Base-by-base conservation (phyloP, 2,888 invertebrate species). In the Metellina segmentata region DNA sequence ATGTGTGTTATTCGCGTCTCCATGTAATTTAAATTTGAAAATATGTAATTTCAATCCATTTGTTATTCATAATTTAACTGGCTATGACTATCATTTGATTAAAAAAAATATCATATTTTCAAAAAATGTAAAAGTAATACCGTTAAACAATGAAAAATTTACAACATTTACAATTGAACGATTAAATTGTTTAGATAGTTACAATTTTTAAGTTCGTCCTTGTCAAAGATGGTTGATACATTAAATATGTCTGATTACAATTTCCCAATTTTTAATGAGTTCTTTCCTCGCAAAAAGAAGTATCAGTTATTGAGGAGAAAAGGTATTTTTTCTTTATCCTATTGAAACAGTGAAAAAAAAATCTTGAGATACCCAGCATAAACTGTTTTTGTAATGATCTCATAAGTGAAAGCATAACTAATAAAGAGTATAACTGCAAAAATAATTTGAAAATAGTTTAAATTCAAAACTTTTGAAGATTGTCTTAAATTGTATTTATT, bases 21-120 rank as follows among this genome's bases (percentile, higher is more conserved):
- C 61, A 13, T 89, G 81, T 34, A 89, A 89, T 81, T 61, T 89
- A 61, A 89, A 75, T 75, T 75, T 61, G 16, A 20, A 72, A 19
- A 9, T 51, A 19, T 72, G 48, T 4, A 9, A 81, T 69, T 89
- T 71, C 0, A 81, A 75, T 34, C 82, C 72, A 7, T 75, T 81
- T 49, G 49, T 77, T 6, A 53, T 89, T n/a, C 77, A 82, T 75
- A 89, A 82, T 69, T 82, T 75, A 1, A 48, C n/a, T 6, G 53
- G 74, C 8, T 81, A 89, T 11, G 70, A 89, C 34, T n/a, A 4
- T 7, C 34, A 82, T 53, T 61, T 82, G n/a, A 75, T 82, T 19
- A 88, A 81, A 61, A 49, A 16, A 61, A 69, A 4, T 49, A 49
- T 20, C 6, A 20, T 9, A 51, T 82, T 34, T 6, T 74, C 61